Base-by-base conservation (phyloP, 2,797 vertebrate genomes). In the Acrossocheilus wenchowensis region DNA sequence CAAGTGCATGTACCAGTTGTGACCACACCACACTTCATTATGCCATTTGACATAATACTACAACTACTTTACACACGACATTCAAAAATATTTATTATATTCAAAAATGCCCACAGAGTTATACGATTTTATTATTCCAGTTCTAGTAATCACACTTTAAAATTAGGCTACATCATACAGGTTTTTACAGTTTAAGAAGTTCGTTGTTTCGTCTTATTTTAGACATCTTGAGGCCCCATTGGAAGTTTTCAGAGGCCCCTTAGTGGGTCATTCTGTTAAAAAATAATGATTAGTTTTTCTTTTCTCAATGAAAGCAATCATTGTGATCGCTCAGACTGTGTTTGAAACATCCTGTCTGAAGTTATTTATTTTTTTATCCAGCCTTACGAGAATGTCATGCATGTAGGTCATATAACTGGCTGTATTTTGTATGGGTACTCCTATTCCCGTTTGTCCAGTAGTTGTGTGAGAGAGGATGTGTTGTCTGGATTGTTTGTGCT, bases 381-480 rank as follows among this genome's bases (percentile, higher is more conserved):
- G 14, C 5, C 11, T 48, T n/a, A 48, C 3, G 1, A 74, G 39
- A 83, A 62, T 64, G 0, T 26, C 36, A 60, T 52, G 21, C 50
- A 69, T 26, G 17, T 26, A 14, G 50, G 36, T 74, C 41, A 64
- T 26, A 50, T 60, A 39, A 36, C n/a, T 3, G 45, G 17, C 41
- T 83, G 21, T 77, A 21, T 41, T 52, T 66, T 54, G 30, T 66
- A 60, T 2, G 11, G 3, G 17, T 8, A 21, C n/a, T 23, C 57
- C 57, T 12, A 1, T 66, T 52, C 48, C 43, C 0, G 9, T 26
- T 39, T 15, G 1, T 75, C 82, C 26, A 80, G 52, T 82, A 75
- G n/a, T 23, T 81, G n/a, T 64, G 41, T 77, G 36, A 21, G 66
- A 73, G 17, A 78, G 74, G 74, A 69, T 84, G 71, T 71, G n/a